A percentile compares a stretch with the other conserved stretches of the same genome.
Evolutionary conservation across 2,888 invertebrate genomes (phyloP).

Genomic region (Cancer borealis): DNA sequence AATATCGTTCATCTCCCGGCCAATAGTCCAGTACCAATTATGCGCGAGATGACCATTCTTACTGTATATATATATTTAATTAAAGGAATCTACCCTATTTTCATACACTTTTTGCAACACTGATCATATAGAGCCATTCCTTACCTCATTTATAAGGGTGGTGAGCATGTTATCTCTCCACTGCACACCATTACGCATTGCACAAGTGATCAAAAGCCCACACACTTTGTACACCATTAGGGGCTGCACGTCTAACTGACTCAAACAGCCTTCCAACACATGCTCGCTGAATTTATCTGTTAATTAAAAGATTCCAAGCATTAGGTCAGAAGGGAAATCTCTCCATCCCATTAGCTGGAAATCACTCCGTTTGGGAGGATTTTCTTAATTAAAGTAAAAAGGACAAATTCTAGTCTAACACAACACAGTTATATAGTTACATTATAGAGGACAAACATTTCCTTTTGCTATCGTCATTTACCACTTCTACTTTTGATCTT

Average conservation of each 20-base stretch:
- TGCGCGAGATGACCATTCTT: too few relatives aligned
- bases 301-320: constrained; percentile 22
- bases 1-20: too few relatives aligned
- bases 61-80: too few relatives aligned
- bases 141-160: constrained; percentile 81
- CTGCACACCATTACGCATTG: constrained; percentile 85
- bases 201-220: constrained; percentile 84
- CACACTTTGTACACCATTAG: constrained; percentile 89
- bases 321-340: neutral
- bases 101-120: too few relatives aligned
- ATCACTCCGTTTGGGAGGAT: too few relatives aligned
- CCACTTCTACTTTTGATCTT: neutral
- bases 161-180: constrained; percentile 84
- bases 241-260: constrained; percentile 85
- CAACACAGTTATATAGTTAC: neutral
- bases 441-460: neutral
- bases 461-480: neutral
- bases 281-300: constrained; percentile 85
- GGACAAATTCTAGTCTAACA: neutral
- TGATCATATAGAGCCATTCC: neutral
- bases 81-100: too few relatives aligned
- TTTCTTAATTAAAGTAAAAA: neutral
- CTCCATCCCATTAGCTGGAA: too few relatives aligned
- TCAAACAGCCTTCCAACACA: constrained; percentile 86
- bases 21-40: too few relatives aligned